phyloP scores from a whole-genome alignment of 37 sponge, comb jelly and placozoan species.

The Eunapius fragilis region DNA sequence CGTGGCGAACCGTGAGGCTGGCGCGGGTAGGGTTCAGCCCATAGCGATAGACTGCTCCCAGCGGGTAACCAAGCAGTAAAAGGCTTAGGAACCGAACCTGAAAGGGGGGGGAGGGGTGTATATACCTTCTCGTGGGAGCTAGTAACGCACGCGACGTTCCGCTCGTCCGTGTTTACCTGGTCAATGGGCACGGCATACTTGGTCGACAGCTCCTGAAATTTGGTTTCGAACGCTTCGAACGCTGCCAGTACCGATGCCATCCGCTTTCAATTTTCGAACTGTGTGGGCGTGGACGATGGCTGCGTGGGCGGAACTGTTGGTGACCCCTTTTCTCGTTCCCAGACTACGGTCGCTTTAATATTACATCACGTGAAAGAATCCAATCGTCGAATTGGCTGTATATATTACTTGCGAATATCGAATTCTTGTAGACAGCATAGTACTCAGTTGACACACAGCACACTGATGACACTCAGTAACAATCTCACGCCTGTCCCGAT shows the following conservation, averaged over 20 bases:
- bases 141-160: background rate
- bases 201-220: background rate
- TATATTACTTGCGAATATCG: no score
- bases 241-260: background rate
- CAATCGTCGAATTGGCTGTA: no score
- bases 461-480: no score
- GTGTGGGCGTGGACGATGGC: background rate
- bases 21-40: conserved; percentile 48
- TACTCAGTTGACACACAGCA: no score
- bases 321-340: background rate
- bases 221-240: background rate
- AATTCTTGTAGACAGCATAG: no score
- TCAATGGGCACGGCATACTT: background rate
- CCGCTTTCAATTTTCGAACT: background rate
- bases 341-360: no score
- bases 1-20: conserved; percentile 21
- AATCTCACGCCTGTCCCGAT: no score
- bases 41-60: conserved; percentile 41
- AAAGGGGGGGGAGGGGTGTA: background rate
- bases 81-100: conserved; percentile 66
- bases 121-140: no score
- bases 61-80: conserved; percentile 23
- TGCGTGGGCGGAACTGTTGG: background rate
- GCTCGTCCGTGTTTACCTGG: background rate
- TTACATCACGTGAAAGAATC: no score